Evolutionary conservation across 2,113 vertebrate genomes (phyloP).

Genomic region (Pseudorectes ferrugineus): DNA sequence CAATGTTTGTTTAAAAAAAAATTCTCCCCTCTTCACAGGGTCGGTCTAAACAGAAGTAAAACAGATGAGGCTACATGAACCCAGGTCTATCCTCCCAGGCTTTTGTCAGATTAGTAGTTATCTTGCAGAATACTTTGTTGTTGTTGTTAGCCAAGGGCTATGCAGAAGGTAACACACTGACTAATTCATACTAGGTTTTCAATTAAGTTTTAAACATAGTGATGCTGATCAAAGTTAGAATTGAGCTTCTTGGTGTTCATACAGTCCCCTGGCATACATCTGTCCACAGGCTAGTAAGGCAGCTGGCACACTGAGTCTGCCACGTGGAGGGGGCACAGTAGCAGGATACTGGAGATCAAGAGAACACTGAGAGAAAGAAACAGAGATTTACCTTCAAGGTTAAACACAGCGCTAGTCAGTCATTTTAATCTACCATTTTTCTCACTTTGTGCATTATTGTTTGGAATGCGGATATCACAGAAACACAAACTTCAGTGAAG

Average conservation of each 20-base stretch:
- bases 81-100: neutral
- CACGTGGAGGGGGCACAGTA: neutral
- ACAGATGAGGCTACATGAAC: fast-evolving
- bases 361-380: neutral
- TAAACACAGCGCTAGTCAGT: neutral
- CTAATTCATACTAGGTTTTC: neutral
- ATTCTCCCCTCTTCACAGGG: neutral
- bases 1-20: neutral
- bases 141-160: neutral
- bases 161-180: neutral
- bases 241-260: neutral
- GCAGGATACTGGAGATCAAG: neutral
- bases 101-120: neutral
- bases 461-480: neutral
- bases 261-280: neutral
- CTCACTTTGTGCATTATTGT: neutral
- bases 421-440: neutral
- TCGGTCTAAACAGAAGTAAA: neutral
- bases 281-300: neutral
- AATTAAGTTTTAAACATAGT: neutral
- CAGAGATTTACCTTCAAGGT: neutral
- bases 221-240: neutral
- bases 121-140: neutral
- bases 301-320: neutral
- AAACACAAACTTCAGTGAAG: neutral